Base-by-base conservation (phyloP, 2,797 vertebrate species). In the Rhabdomys pumilio region DNA sequence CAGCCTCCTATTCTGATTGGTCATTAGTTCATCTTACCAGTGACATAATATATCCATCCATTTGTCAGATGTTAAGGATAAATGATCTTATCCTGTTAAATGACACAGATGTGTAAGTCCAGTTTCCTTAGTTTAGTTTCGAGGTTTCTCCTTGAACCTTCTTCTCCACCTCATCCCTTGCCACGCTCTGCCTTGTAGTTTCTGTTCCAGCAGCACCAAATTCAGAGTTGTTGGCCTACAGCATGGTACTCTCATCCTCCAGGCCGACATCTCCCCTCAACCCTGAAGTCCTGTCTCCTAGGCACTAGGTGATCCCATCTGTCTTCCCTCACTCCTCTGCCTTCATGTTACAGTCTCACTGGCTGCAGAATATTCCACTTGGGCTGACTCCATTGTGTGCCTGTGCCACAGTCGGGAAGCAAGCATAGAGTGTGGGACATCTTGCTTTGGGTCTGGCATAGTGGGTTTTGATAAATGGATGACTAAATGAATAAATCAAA, bases 391-490 rank as follows among this genome's bases (percentile, higher is more conserved):
- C 44, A 67, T 65, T 92, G 15, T 81, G n/a, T 94, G 14, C 91
- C 65, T 88, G 55, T 92, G 34, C 29, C 22, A 59, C 6, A 67
- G 34, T 47, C 63, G 41, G 44, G n/a, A 29, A 88, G 79, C 55
- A 79, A 82, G 11, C 4, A 34, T 15, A 92, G 63, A 82, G 41
- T 93, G 29, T 7, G 47, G 55, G 0, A 31, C 53, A 50, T 47
- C 14, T 92, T 81, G 69, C 29, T 81, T 81, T 94, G 5, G 29
- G 24, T 29, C 47, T 69, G 84, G 29, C 31, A 88, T 0, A 47
- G 50, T 94, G 34, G 75, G 29, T 94, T 75, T 92, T 92, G 84
- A 93, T 75, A 77, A 96, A 75, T 76, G 75, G 94, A 75, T 72
- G n/a, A 53, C 67, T 87, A 44, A 53, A 88, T 83, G 22, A 81